Evolutionary conservation across 2,888 invertebrate species (phyloP), one percentile per base, ranked within the genome.

Genomic region (Idaea aversata): DNA sequence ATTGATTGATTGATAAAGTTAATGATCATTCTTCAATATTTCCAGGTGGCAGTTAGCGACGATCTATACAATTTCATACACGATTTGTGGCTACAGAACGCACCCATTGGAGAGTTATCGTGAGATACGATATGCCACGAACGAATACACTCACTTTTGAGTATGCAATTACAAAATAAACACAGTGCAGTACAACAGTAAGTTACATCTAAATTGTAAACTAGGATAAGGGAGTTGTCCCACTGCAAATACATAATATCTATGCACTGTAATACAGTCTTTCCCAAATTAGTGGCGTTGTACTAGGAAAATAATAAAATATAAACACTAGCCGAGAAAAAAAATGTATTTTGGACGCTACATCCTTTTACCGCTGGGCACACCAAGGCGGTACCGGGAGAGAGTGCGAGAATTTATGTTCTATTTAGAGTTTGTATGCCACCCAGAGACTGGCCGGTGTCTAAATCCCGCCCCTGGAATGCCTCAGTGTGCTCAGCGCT

Each of bases 31-130:
- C 13, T 47, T 3, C 10, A 7, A 47, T 72, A 16, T 57, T 80
- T 90, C 35, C 88, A 97, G 97, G 97, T 97, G 70, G 95, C 99
- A 10, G 98, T 99, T 4, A 98, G 98, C 78, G 98, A 98, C 87
- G 95, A 96, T 75, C 94, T 99, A 65, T 99, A 99, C 93, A 96
- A 94, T 76, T 99, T 98, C 86, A 97, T 99, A 74, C 99, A 99
- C 83, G 96, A 98, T 80, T 91, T 99, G 84, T 99, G 99, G 99
- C 95, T 99, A 58, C 96, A 98, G 85, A 98, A 98, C 88, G 99
- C 99, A 35, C 99, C 99, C 0, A 99, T 99, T 77, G 99, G 99
- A 62, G 99, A 99, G 88, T 94, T 99, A 36, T 98, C 97, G 85
- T 98, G 96, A 97, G 83, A 83, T 65, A 61, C 67, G 62, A 15